A percentile compares a stretch with the other conserved stretches of the same genome.
These are phyloP conservation scores for Oscheius sp. DNA, from an alignment of 2,888 invertebrate species.

Conservation along the genomic window DNA sequence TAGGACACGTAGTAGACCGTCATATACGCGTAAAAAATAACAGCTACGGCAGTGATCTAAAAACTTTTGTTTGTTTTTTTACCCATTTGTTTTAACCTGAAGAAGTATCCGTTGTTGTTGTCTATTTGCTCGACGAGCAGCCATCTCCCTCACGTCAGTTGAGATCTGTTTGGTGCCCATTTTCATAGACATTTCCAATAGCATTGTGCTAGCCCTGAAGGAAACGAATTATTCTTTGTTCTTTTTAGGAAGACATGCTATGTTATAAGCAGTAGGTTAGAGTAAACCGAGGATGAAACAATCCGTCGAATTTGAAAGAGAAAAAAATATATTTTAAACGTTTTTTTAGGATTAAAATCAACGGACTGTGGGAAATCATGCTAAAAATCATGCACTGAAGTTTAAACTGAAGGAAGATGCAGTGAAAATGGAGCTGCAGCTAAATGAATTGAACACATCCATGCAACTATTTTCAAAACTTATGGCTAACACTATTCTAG, in stretches of 20 bases:
- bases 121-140: conserved; percentile 60
- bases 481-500: conserved; percentile 55
- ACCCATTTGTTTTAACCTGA: conserved; percentile 55
- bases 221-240: background rate
- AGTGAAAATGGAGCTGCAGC: background rate
- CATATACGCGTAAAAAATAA: conserved; percentile 69
- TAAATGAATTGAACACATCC: background rate
- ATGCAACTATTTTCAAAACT: conserved; percentile 28
- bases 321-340: background rate
- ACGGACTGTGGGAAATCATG: conserved; percentile 11
- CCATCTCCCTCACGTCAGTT: conserved; percentile 62
- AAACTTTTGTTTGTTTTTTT: conserved; percentile 15
- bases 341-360: conserved; percentile 1
- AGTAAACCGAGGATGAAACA: conserved; percentile 6
- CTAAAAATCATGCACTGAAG: background rate
- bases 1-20: conserved; percentile 68
- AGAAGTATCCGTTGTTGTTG: conserved; percentile 68
- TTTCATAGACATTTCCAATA: conserved; percentile 68
- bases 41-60: conserved; percentile 68
- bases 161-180: conserved; percentile 63
- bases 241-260: background rate
- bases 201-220: conserved; percentile 65
- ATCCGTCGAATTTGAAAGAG: conserved; percentile 4
- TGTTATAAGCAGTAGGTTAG: conserved; percentile 2
- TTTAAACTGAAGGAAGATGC: background rate